These are phyloP conservation scores for Frankliniella fusca DNA, from an alignment of 2,888 invertebrate species.

Conservation along the genomic window DNA sequence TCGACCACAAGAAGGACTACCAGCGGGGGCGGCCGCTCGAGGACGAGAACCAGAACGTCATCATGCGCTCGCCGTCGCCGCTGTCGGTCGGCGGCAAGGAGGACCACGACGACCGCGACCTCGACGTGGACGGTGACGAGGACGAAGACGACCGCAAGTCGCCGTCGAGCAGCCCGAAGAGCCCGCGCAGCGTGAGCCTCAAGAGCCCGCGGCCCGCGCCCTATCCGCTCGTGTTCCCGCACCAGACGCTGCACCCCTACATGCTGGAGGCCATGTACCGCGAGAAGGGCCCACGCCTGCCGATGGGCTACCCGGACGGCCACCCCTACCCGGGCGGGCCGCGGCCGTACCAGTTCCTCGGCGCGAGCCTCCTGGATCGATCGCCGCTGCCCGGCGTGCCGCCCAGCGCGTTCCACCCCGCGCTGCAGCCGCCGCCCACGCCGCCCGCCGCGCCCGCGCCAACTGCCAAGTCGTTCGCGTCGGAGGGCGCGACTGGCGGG, in stretches of 20 bases:
- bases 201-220: constrained; percentile 31
- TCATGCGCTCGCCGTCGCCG: constrained; percentile 47
- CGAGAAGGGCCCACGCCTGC: constrained; percentile 57
- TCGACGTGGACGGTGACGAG: constrained; percentile 46
- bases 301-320: constrained; percentile 55
- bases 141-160: constrained; percentile 43
- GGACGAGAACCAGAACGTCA: constrained; percentile 83
- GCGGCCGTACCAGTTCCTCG: constrained; percentile 48
- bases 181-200: constrained; percentile 32
- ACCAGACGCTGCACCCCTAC: constrained; percentile 63
- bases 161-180: neutral
- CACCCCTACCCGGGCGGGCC: constrained; percentile 47
- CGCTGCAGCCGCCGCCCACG: constrained; percentile 40
- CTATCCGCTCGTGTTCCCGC: constrained; percentile 55
- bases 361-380: constrained; percentile 47
- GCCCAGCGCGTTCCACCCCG: constrained; percentile 54
- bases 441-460: constrained; percentile 34
- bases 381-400: constrained; percentile 51
- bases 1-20: constrained; percentile 72
- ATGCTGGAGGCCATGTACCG: constrained; percentile 67
- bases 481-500: neutral
- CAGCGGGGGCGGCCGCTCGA: constrained; percentile 58
- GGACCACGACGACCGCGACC: constrained; percentile 44
- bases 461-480: constrained; percentile 28
- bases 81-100: constrained; percentile 36